A percentile compares a stretch with the other conserved stretches of the same genome.
Evolutionary conservation across 2,888 invertebrate genomes (phyloP).

Genomic region (Melanostoma mellinum): DNA sequence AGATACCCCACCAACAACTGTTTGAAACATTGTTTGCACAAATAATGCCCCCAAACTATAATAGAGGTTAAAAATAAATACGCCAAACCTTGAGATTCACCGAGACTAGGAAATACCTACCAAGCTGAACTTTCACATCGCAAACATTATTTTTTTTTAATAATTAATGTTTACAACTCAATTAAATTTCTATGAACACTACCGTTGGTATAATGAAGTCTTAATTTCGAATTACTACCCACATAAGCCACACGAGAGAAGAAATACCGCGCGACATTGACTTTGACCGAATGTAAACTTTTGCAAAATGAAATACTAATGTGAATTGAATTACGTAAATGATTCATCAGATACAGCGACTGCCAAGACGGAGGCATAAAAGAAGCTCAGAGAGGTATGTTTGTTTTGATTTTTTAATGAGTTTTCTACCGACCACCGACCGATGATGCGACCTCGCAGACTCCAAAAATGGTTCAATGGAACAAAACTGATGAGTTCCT

Average conservation of each 20-base stretch:
- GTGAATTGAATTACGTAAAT: slow-evolving; percentile 10
- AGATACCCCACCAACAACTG: not conserved
- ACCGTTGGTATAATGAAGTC: not conserved
- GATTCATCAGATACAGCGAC: not conserved
- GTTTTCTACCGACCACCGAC: too few relatives aligned
- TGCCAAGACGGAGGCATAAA: too few relatives aligned
- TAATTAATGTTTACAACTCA: slow-evolving; percentile 3
- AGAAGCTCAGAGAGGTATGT: too few relatives aligned
- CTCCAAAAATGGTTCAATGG: not conserved
- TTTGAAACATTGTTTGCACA: not conserved
- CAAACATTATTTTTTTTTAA: not conserved
- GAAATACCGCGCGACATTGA: slow-evolving; percentile 37
- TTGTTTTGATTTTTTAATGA: too few relatives aligned
- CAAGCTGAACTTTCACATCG: not conserved
- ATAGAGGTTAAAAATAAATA: not conserved
- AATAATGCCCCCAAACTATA: not conserved
- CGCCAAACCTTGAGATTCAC: not conserved
- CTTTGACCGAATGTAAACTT: slow-evolving; percentile 58
- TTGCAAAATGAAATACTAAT: not conserved
- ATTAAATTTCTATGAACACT: slow-evolving; percentile 5
- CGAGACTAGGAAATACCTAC: not conserved
- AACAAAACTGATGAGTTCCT: not conserved
- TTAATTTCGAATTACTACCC: not conserved
- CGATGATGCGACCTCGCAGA: too few relatives aligned
- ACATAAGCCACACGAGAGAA: not conserved